Base-by-base conservation (phyloP, 2,888 invertebrate species). In the Noctuana brunneofusca region DNA sequence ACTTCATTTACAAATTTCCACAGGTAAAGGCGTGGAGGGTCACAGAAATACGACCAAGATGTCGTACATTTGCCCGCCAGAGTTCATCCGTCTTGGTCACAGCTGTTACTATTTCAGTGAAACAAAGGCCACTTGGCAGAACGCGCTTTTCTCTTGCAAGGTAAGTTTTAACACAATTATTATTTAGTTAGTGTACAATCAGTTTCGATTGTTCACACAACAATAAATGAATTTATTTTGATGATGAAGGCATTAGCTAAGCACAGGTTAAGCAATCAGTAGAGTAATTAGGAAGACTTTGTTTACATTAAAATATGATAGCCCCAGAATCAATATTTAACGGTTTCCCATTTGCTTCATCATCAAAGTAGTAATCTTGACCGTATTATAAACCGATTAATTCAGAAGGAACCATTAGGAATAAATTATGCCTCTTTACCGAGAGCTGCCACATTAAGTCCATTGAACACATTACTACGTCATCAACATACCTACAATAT, bases 21-120 rank as follows among this genome's bases (percentile, higher is more conserved):
- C 80, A 89, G 90, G 83, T 65, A 72, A 68, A 63, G 75, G 76
- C 18, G 88, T 83, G 64, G 79, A 79, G 8, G 87, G 78, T 1
- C 86, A 83, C 66, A 78, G 80, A 60, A 89, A 89, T 75, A 78
- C 78, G 57, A 88, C 89, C 8, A 82, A 76, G 72, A 89, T 89
- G 89, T 87, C 86, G 30, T 94, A 94, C 84, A 93, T 93, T 56
- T 96, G 96, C 73, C 95, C 95, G 0, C 93, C 94, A 18, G 89
- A 94, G 58, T 96, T 95, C 86, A 89, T 95, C 74, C 87, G 95
- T 50, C 88, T 95, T 32, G 95, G 95, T n/a, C 94, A 94, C 79
- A 94, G 94, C 79, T 96, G 96, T 80, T 96, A 96, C 84, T 95
- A 91, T 87, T 93, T 96, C 84, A 96, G 96, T 75, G 93, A 92